Evolutionary conservation across 2,113 vertebrate species (phyloP).

Genomic region (Calcarius ornatus): DNA sequence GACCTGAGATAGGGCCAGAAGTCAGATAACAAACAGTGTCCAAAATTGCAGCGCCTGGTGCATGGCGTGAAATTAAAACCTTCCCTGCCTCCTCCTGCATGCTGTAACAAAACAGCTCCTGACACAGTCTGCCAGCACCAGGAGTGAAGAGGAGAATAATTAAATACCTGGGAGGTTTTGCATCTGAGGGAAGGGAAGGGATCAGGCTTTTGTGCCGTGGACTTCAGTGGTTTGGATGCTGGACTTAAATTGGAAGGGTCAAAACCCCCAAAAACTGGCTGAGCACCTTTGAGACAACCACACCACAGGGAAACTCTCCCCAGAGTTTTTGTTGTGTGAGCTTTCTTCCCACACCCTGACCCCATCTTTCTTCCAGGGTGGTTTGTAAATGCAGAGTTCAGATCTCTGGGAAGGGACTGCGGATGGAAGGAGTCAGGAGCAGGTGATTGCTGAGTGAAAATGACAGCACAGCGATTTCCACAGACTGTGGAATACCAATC

Average conservation of each 20-base stretch:
- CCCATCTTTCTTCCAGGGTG: neutral
- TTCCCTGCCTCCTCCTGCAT: neutral
- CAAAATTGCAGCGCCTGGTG: constrained; percentile 42
- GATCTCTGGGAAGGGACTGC: neutral
- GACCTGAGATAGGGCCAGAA: constrained; percentile 57
- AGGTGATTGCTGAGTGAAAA: constrained; percentile 74
- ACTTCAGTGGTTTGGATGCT: neutral
- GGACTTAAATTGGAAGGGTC: neutral
- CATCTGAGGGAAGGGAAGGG: neutral
- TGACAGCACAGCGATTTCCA: constrained; percentile 70
- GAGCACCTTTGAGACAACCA: neutral
- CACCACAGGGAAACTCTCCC: neutral
- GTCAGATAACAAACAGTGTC: constrained; percentile 65
- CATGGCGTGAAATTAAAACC: constrained; percentile 70
- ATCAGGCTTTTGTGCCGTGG: neutral
- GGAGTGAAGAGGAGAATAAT: constrained; percentile 58
- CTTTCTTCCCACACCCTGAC: neutral
- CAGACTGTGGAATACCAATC: constrained; percentile 61
- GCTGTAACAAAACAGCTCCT: constrained; percentile 9
- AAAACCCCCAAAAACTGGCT: neutral
- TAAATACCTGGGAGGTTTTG: neutral
- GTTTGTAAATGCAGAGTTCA: constrained; percentile 44
- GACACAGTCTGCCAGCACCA: constrained; percentile 8
- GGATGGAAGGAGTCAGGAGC: constrained; percentile 64
- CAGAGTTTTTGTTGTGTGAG: neutral